phyloP scores from a whole-genome alignment of 2,113 vertebrate species.

The Pogonocichla stellata region DNA sequence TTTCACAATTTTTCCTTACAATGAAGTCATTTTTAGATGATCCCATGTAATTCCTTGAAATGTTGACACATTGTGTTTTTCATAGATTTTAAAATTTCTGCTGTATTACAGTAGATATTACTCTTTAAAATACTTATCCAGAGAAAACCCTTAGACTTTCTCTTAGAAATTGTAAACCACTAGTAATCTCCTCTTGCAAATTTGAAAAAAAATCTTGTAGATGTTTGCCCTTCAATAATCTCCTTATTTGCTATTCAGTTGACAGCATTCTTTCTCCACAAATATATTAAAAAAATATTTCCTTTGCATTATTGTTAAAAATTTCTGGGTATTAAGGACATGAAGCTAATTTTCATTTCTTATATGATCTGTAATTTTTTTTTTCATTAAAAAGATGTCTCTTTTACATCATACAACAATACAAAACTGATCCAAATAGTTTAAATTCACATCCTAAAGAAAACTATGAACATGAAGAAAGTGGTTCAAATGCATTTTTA shows the following conservation, averaged over 20 bases:
- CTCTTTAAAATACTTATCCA: not conserved
- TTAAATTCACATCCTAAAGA: not conserved
- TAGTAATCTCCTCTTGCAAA: not conserved
- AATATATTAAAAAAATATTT: not conserved
- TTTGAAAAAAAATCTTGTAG: not conserved
- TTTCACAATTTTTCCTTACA: conserved; percentile 34
- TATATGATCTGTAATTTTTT: not conserved
- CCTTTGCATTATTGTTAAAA: not conserved
- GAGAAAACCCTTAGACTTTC: not conserved
- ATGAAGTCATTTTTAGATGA: conserved; percentile 8
- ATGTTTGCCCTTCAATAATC: not conserved
- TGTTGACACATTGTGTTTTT: not conserved
- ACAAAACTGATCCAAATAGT: not conserved
- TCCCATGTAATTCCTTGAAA: conserved; percentile 4
- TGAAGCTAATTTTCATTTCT: not conserved
- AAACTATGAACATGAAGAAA: not conserved
- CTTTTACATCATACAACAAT: not conserved
- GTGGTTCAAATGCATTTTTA: not conserved
- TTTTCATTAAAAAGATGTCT: not conserved
- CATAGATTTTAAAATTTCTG: not conserved
- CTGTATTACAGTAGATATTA: not conserved
- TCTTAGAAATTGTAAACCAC: not conserved
- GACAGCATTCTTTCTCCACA: not conserved
- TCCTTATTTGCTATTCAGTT: not conserved
- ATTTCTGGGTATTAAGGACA: not conserved